Evolutionary conservation across 2,888 invertebrate genomes (phyloP).

Genomic region (Cabera pusaria): DNA sequence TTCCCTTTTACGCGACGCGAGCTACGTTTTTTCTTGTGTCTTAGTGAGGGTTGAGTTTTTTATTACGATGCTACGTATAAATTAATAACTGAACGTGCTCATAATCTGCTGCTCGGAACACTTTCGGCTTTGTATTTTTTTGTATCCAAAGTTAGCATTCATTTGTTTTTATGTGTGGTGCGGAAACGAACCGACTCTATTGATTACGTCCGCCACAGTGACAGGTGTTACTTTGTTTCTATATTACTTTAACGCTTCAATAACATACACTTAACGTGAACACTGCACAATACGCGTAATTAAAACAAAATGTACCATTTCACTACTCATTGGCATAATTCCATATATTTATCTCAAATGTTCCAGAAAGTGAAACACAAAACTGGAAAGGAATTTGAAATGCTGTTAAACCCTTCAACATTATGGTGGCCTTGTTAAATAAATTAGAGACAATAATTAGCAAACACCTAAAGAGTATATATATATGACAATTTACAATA

Average conservation of each 20-base stretch:
- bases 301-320: too few species aligned
- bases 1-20: constrained; percentile 81
- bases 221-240: constrained; percentile 65
- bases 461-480: too few species aligned
- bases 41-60: constrained; percentile 78
- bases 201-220: constrained; percentile 63
- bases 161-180: constrained; percentile 77
- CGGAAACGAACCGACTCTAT: constrained; percentile 71
- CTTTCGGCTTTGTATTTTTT: constrained; percentile 79
- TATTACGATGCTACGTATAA: constrained; percentile 77
- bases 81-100: constrained; percentile 82
- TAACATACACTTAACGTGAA: constrained; percentile 8
- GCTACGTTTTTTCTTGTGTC: constrained; percentile 73
- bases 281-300: constrained; percentile 13
- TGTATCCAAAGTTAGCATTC: constrained; percentile 60
- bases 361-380: too few species aligned
- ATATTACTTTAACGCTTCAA: constrained; percentile 23
- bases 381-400: too few species aligned
- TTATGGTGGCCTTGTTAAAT: too few species aligned
- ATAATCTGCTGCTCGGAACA: constrained; percentile 79
- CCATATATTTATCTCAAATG: too few species aligned
- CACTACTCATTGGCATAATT: too few species aligned
- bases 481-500: too few species aligned
- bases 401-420: too few species aligned
- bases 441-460: too few species aligned